Evolutionary conservation across 2,113 vertebrate species (phyloP), one percentile per base, ranked within the genome.

Genomic region (Pelusios castaneus): DNA sequence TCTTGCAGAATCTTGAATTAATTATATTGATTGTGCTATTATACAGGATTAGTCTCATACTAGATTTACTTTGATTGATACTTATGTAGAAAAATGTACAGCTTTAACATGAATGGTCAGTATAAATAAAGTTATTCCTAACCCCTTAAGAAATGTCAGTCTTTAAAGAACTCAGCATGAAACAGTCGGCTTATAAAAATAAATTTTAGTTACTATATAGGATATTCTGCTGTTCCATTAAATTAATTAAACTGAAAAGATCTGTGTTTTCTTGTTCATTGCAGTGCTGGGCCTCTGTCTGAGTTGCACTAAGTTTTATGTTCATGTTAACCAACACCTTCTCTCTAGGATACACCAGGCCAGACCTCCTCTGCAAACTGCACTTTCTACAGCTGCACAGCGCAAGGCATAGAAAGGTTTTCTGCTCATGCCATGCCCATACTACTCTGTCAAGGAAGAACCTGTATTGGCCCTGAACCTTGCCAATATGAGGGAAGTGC

Each of bases 21-120:
- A 52, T 92, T 86, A 73, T 41, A 87, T 52, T 54, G 81, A 54
- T 5, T 63, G 34, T 56, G 83, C 27, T 80, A 82, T 81, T 92
- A 41, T 87, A 82, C 27, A 43, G 25, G 80, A 52, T 70, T 47
- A 80, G n/a, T 54, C 88, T 93, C 58, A 12, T 60, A 80, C 77
- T 88, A 84, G 38, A 38, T 52, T 88, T 87, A 78, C 22, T 63
- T 4, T 17, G 73, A 86, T 10, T 80, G 92, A 84, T 77, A 77
- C 70, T 76, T 43, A 77, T 3, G 58, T 73, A 41, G 29, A 90
- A 94, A 52, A 90, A 54, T 0, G 14, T 19, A 31, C 22, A n/a
- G 9, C 78, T 94, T 95, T 97, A 80, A 84, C 19, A 21, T 27
- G 55, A 93, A 29, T 38, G 91, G 34, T n/a, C 80, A 82, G 29